Evolutionary conservation across 2,888 invertebrate genomes (phyloP).

Genomic region (Orthonevra nobilis): DNA sequence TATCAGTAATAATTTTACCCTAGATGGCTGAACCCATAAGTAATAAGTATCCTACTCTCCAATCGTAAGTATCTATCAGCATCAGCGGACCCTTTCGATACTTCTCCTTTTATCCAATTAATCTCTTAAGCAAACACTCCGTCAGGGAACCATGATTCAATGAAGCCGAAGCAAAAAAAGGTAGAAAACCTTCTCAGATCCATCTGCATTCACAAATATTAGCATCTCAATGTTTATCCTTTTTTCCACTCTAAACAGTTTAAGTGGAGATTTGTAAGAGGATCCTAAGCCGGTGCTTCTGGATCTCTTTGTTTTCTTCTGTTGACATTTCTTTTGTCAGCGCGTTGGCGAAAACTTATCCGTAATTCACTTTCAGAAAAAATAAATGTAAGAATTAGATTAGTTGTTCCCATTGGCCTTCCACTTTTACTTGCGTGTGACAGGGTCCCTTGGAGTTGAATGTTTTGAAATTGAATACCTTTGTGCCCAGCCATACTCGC

Average conservation of each 20-base stretch:
- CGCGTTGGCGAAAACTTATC: constrained; percentile 40
- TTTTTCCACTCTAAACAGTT: constrained; percentile 42
- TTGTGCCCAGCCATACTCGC: constrained; percentile 52
- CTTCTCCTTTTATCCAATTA: no score
- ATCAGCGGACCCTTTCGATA: no score
- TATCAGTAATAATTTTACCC: no score
- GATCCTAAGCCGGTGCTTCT: constrained; percentile 43
- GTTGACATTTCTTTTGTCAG: constrained; percentile 64
- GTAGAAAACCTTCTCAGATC: constrained; percentile 29
- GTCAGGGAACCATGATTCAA: no score
- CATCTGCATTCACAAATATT: constrained; percentile 38
- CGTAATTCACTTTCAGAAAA: constrained; percentile 59
- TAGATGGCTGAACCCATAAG: no score
- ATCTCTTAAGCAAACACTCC: no score
- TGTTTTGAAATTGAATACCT: constrained; percentile 63
- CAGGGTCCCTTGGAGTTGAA: constrained; percentile 9
- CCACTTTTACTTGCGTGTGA: not conserved
- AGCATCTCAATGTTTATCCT: constrained; percentile 43
- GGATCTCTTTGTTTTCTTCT: constrained; percentile 28
- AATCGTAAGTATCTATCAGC: no score
- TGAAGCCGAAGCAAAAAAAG: no score
- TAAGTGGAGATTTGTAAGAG: constrained; percentile 63
- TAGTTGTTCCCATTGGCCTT: constrained; percentile 46
- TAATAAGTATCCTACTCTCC: no score
- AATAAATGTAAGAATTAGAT: constrained; percentile 60